A percentile compares a stretch with the other conserved stretches of the same genome.
phyloP scores from a whole-genome alignment of 2,888 invertebrate genomes.

The Caenorhabditis sp. region DNA sequence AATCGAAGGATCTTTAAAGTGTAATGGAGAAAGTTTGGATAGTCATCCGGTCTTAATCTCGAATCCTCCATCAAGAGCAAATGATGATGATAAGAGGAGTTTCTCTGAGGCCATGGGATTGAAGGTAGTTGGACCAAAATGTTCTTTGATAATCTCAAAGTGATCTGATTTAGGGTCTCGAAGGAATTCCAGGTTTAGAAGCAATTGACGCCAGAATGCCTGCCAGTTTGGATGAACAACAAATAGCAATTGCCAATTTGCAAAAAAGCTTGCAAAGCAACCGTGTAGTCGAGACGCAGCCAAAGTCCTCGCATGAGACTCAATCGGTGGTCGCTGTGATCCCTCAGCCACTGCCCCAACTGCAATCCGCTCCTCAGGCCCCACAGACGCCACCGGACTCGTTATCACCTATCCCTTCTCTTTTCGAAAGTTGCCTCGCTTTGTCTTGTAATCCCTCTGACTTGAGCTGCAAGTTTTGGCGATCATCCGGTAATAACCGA shows the following conservation, averaged over 20 bases:
- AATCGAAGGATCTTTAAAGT: slow-evolving; percentile 64
- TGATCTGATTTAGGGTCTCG: slow-evolving; percentile 30
- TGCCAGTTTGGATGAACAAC: slow-evolving; percentile 34
- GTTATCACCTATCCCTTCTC: slow-evolving; percentile 54
- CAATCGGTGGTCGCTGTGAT: slow-evolving; percentile 21
- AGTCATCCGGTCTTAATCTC: slow-evolving; percentile 60
- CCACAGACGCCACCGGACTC: slow-evolving; percentile 29
- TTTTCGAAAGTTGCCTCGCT: slow-evolving; percentile 66
- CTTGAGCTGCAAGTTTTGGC: slow-evolving; percentile 72
- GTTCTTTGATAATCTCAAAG: background rate
- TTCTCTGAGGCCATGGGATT: slow-evolving; percentile 56
- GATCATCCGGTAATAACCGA: slow-evolving; percentile 68
- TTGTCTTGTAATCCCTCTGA: slow-evolving; percentile 71
- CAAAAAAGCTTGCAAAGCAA: slow-evolving; percentile 45
- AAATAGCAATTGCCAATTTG: slow-evolving; percentile 37
- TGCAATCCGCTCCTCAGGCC: slow-evolving; percentile 23
- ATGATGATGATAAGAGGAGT: slow-evolving; percentile 51
- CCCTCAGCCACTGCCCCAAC: slow-evolving; percentile 8
- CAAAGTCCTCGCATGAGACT: slow-evolving; percentile 4
- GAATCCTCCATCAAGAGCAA: slow-evolving; percentile 36
- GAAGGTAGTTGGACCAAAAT: slow-evolving; percentile 29
- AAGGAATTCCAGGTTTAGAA: slow-evolving; percentile 58
- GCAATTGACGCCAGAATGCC: slow-evolving; percentile 58
- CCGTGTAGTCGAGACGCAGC: slow-evolving; percentile 32
- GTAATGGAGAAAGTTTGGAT: slow-evolving; percentile 57